These are phyloP conservation scores for Saccostrea echinata DNA, from an alignment of 1,140 invertebrate genomes.

Conservation along the genomic window DNA sequence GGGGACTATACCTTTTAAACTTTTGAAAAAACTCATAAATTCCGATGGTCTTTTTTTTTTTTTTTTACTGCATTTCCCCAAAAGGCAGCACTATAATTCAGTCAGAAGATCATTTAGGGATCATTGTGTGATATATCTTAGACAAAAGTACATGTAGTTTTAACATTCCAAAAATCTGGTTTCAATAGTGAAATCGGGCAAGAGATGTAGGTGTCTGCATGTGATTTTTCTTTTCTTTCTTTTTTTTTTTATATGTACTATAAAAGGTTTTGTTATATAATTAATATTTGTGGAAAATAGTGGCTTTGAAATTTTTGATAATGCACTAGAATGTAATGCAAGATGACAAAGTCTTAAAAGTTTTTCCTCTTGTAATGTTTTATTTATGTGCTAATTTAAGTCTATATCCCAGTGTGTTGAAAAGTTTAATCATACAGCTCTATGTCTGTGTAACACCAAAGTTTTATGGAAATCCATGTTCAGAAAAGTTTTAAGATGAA, in stretches of 20 bases:
- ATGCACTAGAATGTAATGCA: neutral
- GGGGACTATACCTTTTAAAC: neutral
- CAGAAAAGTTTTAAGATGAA: neutral
- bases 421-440: no score
- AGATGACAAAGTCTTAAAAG: no score
- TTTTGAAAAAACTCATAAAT: neutral
- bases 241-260: no score
- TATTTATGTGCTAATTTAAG: no score
- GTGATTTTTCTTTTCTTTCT: neutral
- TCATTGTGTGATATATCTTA: conserved; percentile 1
- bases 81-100: conserved; percentile 4
- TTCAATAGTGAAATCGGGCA: neutral
- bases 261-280: no score
- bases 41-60: neutral
- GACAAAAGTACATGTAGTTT: conserved; percentile 16
- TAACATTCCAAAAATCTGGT: conserved; percentile 13
- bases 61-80: conserved; percentile 12
- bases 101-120: neutral
- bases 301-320: neutral
- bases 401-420: no score
- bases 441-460: neutral
- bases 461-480: neutral
- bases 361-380: no score
- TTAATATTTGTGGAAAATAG: neutral
- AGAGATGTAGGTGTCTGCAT: conserved; percentile 5